Evolutionary conservation across 2,797 vertebrate genomes (phyloP).

Genomic region (Phrynocephalus guinanensis): DNA sequence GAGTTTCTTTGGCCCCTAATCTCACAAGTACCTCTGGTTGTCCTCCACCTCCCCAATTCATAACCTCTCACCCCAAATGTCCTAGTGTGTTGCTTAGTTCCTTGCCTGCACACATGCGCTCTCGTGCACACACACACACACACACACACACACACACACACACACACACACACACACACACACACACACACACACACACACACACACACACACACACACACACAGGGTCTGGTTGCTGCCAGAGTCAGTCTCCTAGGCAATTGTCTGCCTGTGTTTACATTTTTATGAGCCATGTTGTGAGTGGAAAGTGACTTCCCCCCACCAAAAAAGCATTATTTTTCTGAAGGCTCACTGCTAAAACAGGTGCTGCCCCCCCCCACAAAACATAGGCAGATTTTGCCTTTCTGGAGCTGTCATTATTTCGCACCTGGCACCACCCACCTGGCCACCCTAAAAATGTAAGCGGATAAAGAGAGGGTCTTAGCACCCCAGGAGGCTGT

Average conservation of each 20-base stretch:
- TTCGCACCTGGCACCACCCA: too few relatives aligned
- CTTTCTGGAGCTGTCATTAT: too few relatives aligned
- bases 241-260: too few relatives aligned
- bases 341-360: neutral
- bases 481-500: too few relatives aligned
- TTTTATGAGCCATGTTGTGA: neutral
- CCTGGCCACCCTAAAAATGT: too few relatives aligned
- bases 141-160: too few relatives aligned
- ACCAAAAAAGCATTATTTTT: neutral
- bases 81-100: neutral
- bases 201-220: neutral
- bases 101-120: neutral
- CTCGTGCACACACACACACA: too few relatives aligned
- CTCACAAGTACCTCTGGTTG: neutral
- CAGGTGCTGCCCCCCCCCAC: too few relatives aligned
- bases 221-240: neutral
- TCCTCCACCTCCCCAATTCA: neutral
- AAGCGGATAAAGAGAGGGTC: too few relatives aligned
- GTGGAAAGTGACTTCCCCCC: neutral
- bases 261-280: constrained; percentile 5
- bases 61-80: neutral
- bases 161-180: neutral
- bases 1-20: neutral
- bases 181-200: too few relatives aligned
- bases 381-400: neutral